Base-by-base conservation (phyloP, 2,888 invertebrate genomes). In the Dryobota labecula region DNA sequence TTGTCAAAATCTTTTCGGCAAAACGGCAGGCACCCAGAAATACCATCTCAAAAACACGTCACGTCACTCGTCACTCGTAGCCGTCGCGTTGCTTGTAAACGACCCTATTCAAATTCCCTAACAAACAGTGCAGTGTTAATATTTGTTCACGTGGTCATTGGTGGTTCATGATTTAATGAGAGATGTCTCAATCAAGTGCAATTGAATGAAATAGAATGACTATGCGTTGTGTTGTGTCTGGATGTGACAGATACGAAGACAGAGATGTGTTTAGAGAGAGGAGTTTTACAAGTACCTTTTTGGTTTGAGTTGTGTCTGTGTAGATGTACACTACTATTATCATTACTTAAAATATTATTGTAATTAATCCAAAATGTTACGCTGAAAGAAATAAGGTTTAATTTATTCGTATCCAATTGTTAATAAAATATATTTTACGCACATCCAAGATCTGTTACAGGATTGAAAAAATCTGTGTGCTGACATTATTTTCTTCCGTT, bases 131-230 rank as follows among this genome's bases (percentile, higher is more conserved):
- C 5, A 36, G 60, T 45, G 51, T 64, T 64, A 78, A 79, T 82
- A 82, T 87, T 86, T 78, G 68, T 70, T 74, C 84, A 91, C 82
- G 80, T 92, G 92, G 86, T 78, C 75, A 64, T 62, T 71, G 61
- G 64, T 56, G 57, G 76, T 74, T 77, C 69, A 76, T 81, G 69
- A 78, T 76, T 80, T 86, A 81, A 82, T 82, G 74, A 58, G 45
- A 30, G 76, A 81, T 68, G 76, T 84, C 85, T 85, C 82, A 84
- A 89, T 88, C 83, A 87, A 80, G 65, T 73, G 70, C 78, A 73
- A 76, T 79, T 73, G 77, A 78, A 60, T 70, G 56, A 41, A 41
- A 57, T 70, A 76, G 64, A 71, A 84, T 82, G 82, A 83, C 72
- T 70, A 76, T 80, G 76, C 65, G 47, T 78, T 69, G 4, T 72